Base-by-base conservation (phyloP, 2,888 invertebrate species). In the Strigamia crassipes region DNA sequence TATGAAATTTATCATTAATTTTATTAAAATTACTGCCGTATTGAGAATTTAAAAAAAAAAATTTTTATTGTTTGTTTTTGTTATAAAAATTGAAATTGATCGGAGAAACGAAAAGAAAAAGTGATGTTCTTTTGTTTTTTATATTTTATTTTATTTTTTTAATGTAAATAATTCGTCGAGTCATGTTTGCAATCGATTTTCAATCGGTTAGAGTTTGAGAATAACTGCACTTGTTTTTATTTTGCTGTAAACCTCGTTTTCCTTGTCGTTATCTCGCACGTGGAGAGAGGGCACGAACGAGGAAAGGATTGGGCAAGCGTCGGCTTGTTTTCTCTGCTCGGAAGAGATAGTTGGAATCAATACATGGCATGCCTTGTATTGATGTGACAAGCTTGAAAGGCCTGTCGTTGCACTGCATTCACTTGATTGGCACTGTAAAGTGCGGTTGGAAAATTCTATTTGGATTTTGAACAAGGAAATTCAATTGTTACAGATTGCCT, bases 381-480 rank as follows among this genome's bases (percentile, higher is more conserved):
- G 73, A 73, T 73, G 73, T 73, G 73, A 73, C 73, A 73, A 73
- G 73, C 73, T 73, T 73, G 73, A 73, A 73, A 73, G 73, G 73
- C 73, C 73, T 73, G 73, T 73, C 73, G 73, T 73, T 23, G 73
- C 73, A 73, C 73, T 73, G 27, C 73, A 73, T 73, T 73, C 27
- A 73, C 73, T 73, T 73, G 73, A 73, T 73, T 73, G 73, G 73
- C 73, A 73, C 73, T 73, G 73, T 27, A 73, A 73, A 73, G 73
- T 73, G 73, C 27, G 73, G 73, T 73, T 31, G 73, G 27, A 73
- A 73, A 73, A 73, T 73, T 73, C 27, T 73, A 73, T 73, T 73
- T 73, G 73, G 61, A 27, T 31, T 73, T 73, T 31, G 73, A 27
- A 73, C 73, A 73, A 73, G 73, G 73, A 73, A 73, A 73, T 73